These are phyloP conservation scores for Bothrops jararaca DNA, from an alignment of 2,113 vertebrate species.

Conservation along the genomic window DNA sequence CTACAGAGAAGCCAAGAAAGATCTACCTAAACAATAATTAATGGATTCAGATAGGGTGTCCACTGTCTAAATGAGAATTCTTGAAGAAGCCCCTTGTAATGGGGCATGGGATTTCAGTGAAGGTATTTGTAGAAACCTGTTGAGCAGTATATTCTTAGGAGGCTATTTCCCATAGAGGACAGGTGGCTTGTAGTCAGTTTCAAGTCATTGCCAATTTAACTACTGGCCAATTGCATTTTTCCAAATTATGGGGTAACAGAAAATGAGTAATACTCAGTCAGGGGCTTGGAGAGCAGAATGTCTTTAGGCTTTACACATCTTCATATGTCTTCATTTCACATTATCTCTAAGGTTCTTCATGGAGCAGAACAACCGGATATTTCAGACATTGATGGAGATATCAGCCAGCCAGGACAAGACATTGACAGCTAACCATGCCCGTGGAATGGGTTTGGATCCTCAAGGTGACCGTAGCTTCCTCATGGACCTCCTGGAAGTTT, in stretches of 20 bases:
- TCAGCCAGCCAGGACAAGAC: constrained; percentile 88
- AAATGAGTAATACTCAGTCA: not conserved
- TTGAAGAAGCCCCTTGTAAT: not conserved
- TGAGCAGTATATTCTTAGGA: not conserved
- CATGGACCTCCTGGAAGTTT: constrained; percentile 92
- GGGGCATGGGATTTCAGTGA: not conserved
- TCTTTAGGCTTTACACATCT: not conserved
- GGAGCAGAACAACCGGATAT: constrained; percentile 97
- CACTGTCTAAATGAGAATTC: not conserved
- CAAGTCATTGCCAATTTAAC: not conserved
- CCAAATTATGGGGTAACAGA: not conserved
- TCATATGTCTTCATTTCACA: not conserved
- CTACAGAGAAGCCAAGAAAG: not conserved
- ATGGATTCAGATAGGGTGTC: not conserved
- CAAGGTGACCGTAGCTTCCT: constrained; percentile 92
- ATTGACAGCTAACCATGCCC: constrained; percentile 88
- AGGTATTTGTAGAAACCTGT: not conserved
- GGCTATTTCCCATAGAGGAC: not conserved
- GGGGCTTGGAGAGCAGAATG: not conserved
- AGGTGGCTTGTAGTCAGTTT: not conserved
- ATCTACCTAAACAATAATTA: not conserved
- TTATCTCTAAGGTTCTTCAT: constrained; percentile 89
- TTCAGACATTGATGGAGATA: constrained; percentile 91
- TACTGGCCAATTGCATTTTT: not conserved
- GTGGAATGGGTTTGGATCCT: constrained; percentile 96